Evolutionary conservation across 2,888 invertebrate species (phyloP).

Genomic region (Neoaliturus tenellus): DNA sequence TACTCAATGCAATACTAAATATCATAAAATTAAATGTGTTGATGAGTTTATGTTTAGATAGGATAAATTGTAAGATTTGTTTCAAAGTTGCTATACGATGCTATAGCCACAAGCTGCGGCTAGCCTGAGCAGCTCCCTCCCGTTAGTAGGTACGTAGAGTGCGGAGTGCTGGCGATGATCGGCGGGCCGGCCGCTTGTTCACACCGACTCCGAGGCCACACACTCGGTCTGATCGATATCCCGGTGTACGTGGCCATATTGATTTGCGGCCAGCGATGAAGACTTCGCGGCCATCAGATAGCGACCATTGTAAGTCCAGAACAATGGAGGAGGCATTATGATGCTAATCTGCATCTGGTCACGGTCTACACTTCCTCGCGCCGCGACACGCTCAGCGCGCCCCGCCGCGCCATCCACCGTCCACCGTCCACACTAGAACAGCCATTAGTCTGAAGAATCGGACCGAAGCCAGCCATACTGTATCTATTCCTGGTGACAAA

Average conservation of each 20-base stretch:
- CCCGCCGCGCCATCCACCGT: background rate
- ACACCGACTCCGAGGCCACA: constrained; percentile 29
- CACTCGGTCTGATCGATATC: constrained; percentile 19
- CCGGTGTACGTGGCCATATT: constrained; percentile 34
- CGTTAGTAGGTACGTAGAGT: background rate
- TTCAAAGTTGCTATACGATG: too few relatives aligned
- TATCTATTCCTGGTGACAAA: constrained; percentile 47
- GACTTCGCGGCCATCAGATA: constrained; percentile 50
- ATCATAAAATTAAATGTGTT: too few relatives aligned
- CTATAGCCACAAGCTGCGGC: too few relatives aligned
- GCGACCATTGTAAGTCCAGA: constrained; percentile 43
- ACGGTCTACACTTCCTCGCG: constrained; percentile 35
- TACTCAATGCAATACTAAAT: too few relatives aligned
- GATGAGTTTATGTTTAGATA: too few relatives aligned
- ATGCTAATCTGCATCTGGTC: constrained; percentile 49
- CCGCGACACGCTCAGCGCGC: constrained; percentile 19
- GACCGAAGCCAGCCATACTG: constrained; percentile 16
- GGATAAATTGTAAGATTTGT: too few relatives aligned
- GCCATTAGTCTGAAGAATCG: constrained; percentile 45
- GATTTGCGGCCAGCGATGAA: constrained; percentile 51
- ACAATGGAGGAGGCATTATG: constrained; percentile 44
- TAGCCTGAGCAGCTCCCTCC: too few relatives aligned
- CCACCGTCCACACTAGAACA: background rate
- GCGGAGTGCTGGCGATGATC: background rate
- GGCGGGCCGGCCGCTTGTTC: background rate